Base-by-base conservation (phyloP, 2,113 vertebrate species). In the Elachura formosa region DNA sequence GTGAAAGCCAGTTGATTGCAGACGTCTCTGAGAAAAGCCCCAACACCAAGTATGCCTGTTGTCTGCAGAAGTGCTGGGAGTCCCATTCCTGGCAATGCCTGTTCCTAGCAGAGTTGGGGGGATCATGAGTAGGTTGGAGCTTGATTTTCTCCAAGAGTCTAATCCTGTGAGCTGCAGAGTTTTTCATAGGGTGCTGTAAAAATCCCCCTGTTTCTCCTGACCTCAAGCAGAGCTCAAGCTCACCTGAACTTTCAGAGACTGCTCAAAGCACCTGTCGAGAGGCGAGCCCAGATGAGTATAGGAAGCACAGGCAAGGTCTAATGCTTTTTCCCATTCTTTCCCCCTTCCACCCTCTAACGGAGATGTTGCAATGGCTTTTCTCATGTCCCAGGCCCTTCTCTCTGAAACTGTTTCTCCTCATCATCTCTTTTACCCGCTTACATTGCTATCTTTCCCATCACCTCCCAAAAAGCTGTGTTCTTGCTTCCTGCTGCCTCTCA, bases 401-500 rank as follows among this genome's bases (percentile, higher is more conserved):
- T 77, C 68, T 86, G 38, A 87, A 77, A 34, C 34, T 82, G 17
- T 69, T 87, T 85, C 59, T 88, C 49, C 20, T 87, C 43, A 55
- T 92, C 11, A 0, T 34, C 29, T 91, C 49, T 61, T 12, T 52
- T 84, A 31, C 0, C 1, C 1, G 0, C 90, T 94, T 85, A 63
- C 48, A 52, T 89, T 76, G 58, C 82, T 72, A 0, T 84, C 26
- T 79, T 85, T 46, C 59, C n/a, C 46, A 59, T 81, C 20, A 29
- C 28, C 29, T 72, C 81, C 78, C 16, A 2, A 79, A 94, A 94
- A 91, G 12, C 78, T 81, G 26, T 3, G 45, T 40, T 89, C 61
- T 85, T 94, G 67, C 85, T 87, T 92, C 72, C 89, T 77, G 49
- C 94, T 92, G 75, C 74, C 75, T 87, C 88, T 90, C 69, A 86